These are phyloP conservation scores for Drosophila neotestacea DNA, from an alignment of 2,888 invertebrate species.

Conservation along the genomic window DNA sequence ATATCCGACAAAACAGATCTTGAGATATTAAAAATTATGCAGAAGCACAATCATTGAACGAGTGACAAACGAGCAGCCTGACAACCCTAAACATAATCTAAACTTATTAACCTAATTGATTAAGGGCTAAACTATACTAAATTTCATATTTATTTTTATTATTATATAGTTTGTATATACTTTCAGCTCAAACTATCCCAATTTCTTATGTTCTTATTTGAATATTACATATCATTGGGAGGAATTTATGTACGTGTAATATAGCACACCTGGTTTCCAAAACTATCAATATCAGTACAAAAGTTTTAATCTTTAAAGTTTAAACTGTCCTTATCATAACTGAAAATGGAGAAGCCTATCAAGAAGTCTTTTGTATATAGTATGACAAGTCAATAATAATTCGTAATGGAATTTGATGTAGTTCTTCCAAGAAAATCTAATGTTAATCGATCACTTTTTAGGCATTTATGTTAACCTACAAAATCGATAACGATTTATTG, in stretches of 20 bases:
- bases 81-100: slow-evolving; percentile 38
- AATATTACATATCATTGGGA: slow-evolving; percentile 73
- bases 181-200: slow-evolving; percentile 18
- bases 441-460: slow-evolving; percentile 44
- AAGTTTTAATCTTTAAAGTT: slow-evolving; percentile 34
- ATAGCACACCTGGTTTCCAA: slow-evolving; percentile 78
- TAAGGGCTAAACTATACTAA: slow-evolving; percentile 10
- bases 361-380: slow-evolving; percentile 44
- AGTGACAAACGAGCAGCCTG: slow-evolving; percentile 59
- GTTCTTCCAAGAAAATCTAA: slow-evolving; percentile 69
- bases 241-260: slow-evolving; percentile 59
- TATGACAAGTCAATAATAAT: slow-evolving; percentile 56
- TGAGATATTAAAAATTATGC: slow-evolving; percentile 67
- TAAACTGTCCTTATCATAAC: slow-evolving; percentile 33
- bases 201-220: slow-evolving; percentile 30
- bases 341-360: slow-evolving; percentile 25
- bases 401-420: slow-evolving; percentile 50
- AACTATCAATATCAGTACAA: slow-evolving; percentile 78
- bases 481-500: slow-evolving; percentile 30
- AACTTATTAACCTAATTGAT: slow-evolving; percentile 15
- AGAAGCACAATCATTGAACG: slow-evolving; percentile 81
- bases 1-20: slow-evolving; percentile 18
- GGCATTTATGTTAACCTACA: slow-evolving; percentile 43
- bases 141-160: neutral
- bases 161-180: slow-evolving; percentile 2